Conservation (phyloP, 2,797 vertebrate species). For the Merluccius polli region DNA sequence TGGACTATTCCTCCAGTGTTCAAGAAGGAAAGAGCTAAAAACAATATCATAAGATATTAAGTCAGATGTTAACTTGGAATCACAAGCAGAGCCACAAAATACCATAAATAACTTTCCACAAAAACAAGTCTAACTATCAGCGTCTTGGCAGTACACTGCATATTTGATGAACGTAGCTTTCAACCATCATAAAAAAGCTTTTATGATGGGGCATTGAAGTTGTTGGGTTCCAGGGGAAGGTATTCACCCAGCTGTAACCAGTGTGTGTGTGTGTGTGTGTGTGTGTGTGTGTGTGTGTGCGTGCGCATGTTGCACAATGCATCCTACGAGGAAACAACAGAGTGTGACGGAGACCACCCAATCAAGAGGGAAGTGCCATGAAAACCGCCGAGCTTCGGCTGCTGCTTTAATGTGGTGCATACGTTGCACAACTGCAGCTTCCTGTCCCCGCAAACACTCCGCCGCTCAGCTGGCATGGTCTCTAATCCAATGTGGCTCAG, state of each 20-base stretch:
- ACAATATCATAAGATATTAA: background rate
- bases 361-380: slow-evolving; percentile 48
- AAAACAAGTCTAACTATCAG: slow-evolving; percentile 21
- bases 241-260: slow-evolving; percentile 18
- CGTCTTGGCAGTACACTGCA: slow-evolving; percentile 17
- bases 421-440: slow-evolving; percentile 40
- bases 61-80: slow-evolving; percentile 19
- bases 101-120: slow-evolving; percentile 10
- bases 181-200: slow-evolving; percentile 27
- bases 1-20: background rate
- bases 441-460: slow-evolving; percentile 28
- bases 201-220: slow-evolving; percentile 15
- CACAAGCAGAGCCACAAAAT: slow-evolving; percentile 16
- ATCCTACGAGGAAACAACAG: slow-evolving; percentile 27
- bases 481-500: slow-evolving; percentile 56
- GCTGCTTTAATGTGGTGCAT: slow-evolving; percentile 46
- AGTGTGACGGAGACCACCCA: slow-evolving; percentile 48
- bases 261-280: background rate
- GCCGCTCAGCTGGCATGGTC: slow-evolving; percentile 21
- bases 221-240: slow-evolving; percentile 18
- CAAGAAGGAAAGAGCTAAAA: background rate
- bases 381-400: slow-evolving; percentile 38
- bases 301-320: background rate
- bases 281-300: background rate
- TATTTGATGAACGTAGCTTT: slow-evolving; percentile 26